Evolutionary conservation across 2,113 vertebrate species (phyloP), one percentile per base, ranked within the genome.

Genomic region (Stigmatopora nigra): DNA sequence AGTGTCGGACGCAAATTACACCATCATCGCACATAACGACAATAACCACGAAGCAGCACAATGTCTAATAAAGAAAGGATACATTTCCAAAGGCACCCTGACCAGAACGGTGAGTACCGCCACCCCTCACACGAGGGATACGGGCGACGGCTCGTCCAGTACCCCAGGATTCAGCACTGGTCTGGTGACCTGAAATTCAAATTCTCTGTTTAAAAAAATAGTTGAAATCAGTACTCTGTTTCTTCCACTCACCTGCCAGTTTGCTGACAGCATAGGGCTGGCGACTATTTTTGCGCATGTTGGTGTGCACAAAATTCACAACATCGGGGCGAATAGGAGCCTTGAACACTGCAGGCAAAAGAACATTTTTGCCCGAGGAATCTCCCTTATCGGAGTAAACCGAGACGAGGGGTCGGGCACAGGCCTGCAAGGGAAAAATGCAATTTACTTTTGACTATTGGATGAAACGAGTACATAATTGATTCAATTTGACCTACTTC

Each of bases 21-120:
- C 89, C 89, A 91, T 92, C 91, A 91, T 1, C 38, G 89, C 89
- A 87, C 69, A 80, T 36, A 12, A n/a, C 19, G 7, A 9, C 1
- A 4, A 1, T 38, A 20, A 61, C n/a, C 10, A 12, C 10, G 12
- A n/a, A 16, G 9, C 14, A 5, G 59, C 25, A 48, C n/a, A 14
- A 8, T 9, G 13, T 19, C 15, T 55, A 0, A 22, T 5, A 0
- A 35, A 3, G 70, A 46, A 91, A 94, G 91, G 96, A 99, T 98
- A 99, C 97, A 0, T 99, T 98, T 84, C 97, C 97, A 78, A 99
- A 99, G 72, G 95, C 97, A 84, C 97, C 97, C 88, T 98, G 97
- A 72, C 97, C 97, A 0, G 97, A 99, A 48, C 96, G 95, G 84
- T 99, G 97, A 41, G 97, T 99, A 61, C 97, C 97, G 20, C 97